A percentile compares a stretch with the other conserved stretches of the same genome.
Evolutionary conservation across 2,797 vertebrate species (phyloP).

Genomic region (Bovichtus variegatus): DNA sequence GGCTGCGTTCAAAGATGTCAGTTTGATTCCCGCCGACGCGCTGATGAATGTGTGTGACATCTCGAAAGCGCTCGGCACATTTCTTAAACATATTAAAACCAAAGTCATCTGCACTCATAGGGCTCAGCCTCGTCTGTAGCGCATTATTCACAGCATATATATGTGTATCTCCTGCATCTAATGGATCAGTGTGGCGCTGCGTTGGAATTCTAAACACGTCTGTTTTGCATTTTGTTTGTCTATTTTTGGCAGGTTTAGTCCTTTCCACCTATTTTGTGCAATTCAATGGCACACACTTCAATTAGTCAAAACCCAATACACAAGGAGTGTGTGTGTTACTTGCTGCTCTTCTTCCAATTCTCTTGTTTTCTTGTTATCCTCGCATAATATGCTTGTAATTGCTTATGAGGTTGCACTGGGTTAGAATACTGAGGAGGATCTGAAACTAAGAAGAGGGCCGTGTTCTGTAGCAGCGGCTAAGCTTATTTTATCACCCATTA

Average conservation of each 20-base stretch:
- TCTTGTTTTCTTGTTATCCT: constrained; percentile 53
- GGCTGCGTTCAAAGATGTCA: constrained; percentile 32
- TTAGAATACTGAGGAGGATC: constrained; percentile 57
- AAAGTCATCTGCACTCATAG: constrained; percentile 40
- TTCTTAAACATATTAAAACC: constrained; percentile 53
- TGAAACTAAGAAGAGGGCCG: constrained; percentile 32
- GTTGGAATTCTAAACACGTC: constrained; percentile 52
- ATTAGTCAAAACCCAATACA: constrained; percentile 36
- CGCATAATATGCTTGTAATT: constrained; percentile 56
- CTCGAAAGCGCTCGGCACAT: constrained; percentile 34
- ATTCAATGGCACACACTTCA: constrained; percentile 47
- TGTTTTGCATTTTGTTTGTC: constrained; percentile 46
- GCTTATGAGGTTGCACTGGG: constrained; percentile 33
- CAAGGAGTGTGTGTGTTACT: not conserved
- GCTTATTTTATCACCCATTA: constrained; percentile 71
- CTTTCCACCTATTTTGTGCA: constrained; percentile 52
- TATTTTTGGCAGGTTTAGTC: constrained; percentile 48
- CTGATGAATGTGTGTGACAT: constrained; percentile 45
- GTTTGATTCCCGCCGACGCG: constrained; percentile 26
- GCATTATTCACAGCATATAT: constrained; percentile 46
- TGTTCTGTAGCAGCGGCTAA: constrained; percentile 52
- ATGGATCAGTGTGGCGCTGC: constrained; percentile 32
- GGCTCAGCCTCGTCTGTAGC: constrained; percentile 46
- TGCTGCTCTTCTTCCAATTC: constrained; percentile 30
- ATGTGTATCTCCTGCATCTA: constrained; percentile 50